These are phyloP conservation scores for Lucifuga dentata DNA, from an alignment of 2,113 vertebrate genomes.

Conservation along the genomic window DNA sequence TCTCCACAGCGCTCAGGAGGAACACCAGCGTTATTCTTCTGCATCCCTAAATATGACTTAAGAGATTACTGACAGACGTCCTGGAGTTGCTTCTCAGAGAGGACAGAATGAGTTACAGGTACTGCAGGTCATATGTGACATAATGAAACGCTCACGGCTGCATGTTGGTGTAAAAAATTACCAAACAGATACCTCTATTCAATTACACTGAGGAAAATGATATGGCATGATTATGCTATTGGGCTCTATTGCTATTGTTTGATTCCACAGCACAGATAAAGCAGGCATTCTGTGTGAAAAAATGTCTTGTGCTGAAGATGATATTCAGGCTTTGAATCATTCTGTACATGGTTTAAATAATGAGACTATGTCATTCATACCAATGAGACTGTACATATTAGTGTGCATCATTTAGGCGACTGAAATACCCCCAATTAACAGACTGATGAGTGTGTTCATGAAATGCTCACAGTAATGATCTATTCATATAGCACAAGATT, in stretches of 20 bases:
- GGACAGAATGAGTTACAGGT: too few species aligned
- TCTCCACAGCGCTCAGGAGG: too few species aligned
- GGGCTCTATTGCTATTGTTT: too few species aligned
- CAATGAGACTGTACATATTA: not conserved
- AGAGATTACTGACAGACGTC: not conserved
- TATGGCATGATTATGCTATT: too few species aligned
- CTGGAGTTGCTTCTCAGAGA: too few species aligned
- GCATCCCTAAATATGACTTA: too few species aligned
- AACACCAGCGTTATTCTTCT: constrained; percentile 1
- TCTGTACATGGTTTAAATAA: constrained; percentile 12
- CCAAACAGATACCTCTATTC: not conserved
- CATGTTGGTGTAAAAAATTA: too few species aligned
- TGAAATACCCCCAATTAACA: constrained; percentile 1
- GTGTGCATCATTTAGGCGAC: not conserved
- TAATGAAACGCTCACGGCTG: not conserved
- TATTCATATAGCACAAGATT: not conserved
- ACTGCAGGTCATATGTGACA: not conserved
- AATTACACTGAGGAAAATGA: not conserved
- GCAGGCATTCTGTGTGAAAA: not conserved
- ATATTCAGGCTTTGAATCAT: constrained; percentile 35
- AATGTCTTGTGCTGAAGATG: not conserved
- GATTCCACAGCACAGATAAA: too few species aligned
- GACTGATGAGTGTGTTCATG: constrained; percentile 14
- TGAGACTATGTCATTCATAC: constrained; percentile 16
- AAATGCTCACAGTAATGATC: constrained; percentile 8